Evolutionary conservation across 2,113 vertebrate species (phyloP).

Genomic region (Coptodon rendalli): DNA sequence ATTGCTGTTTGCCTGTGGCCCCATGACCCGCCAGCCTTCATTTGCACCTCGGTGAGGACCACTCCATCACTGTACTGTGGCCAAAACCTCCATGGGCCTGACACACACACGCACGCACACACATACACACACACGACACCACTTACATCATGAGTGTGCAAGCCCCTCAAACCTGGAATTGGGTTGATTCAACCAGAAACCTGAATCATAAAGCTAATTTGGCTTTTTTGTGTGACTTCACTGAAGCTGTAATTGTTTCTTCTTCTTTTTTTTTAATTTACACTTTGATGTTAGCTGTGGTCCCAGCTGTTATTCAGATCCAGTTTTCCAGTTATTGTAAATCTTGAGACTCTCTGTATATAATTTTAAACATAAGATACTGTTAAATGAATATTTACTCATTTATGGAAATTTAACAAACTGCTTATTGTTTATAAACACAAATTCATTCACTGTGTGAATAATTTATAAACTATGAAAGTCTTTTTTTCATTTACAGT

Average conservation of each 20-base stretch:
- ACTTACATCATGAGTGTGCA: slow-evolving; percentile 26
- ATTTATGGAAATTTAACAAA: neutral
- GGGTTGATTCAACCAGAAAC: neutral
- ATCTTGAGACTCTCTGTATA: neutral
- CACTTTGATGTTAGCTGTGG: neutral
- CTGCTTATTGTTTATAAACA: neutral
- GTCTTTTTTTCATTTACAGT: neutral
- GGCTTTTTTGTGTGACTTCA: neutral
- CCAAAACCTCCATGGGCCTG: slow-evolving; percentile 1
- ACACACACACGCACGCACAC: slow-evolving; percentile 13
- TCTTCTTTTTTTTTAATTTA: neutral
- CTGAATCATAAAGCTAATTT: neutral
- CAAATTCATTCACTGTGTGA: neutral
- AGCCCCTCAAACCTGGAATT: neutral
- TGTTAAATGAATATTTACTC: neutral
- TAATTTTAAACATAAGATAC: neutral
- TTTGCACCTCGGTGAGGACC: slow-evolving; percentile 72
- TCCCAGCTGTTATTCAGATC: neutral
- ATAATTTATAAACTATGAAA: neutral
- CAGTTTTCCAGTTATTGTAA: neutral
- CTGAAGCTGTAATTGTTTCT: neutral
- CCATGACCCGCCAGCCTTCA: slow-evolving; percentile 64
- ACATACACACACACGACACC: slow-evolving; percentile 35
- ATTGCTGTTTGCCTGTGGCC: slow-evolving; percentile 69
- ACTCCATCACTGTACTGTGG: slow-evolving; percentile 60